A percentile compares a stretch with the other conserved stretches of the same genome.
Conservation (phyloP, 92 coral and sea anemone species). For the Plumapathes pennacea region DNA sequence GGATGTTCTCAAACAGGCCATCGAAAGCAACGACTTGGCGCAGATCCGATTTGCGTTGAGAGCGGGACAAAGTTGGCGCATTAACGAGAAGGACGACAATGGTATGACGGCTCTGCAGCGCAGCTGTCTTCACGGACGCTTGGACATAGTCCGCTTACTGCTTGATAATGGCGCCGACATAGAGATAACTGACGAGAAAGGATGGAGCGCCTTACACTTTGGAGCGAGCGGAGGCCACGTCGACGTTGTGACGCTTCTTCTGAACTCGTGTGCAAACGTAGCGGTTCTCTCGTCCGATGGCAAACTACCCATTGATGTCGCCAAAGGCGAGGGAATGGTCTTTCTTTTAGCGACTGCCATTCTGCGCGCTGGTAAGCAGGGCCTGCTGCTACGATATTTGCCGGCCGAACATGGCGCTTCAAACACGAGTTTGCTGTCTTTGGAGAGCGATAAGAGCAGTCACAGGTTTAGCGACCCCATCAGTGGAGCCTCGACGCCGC, state of each 20-base stretch:
- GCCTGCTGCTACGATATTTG: slow-evolving; percentile 64
- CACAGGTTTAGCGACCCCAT: slow-evolving; percentile 5
- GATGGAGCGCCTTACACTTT: slow-evolving; percentile 84
- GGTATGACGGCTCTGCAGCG: slow-evolving; percentile 75
- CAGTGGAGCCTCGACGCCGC: slow-evolving; percentile 31
- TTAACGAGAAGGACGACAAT: slow-evolving; percentile 79
- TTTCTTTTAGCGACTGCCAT: slow-evolving; percentile 75
- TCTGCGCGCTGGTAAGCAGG: slow-evolving; percentile 76
- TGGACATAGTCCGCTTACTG: slow-evolving; percentile 61
- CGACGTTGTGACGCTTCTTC: slow-evolving; percentile 60
- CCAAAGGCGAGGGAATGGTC: slow-evolving; percentile 86
- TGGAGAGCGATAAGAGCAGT: slow-evolving; percentile 40
- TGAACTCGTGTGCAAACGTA: slow-evolving; percentile 72
- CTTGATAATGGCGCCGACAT: slow-evolving; percentile 81
- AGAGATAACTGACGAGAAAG: slow-evolving; percentile 68
- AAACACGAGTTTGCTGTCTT: slow-evolving; percentile 61
- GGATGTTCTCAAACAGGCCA: slow-evolving; percentile 61
- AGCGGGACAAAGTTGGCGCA: slow-evolving; percentile 34
- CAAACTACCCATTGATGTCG: slow-evolving; percentile 76
- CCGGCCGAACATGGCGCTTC: no score
- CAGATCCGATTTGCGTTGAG: slow-evolving; percentile 67
- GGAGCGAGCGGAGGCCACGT: slow-evolving; percentile 73
- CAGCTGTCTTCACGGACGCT: slow-evolving; percentile 73
- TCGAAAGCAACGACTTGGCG: slow-evolving; percentile 74
- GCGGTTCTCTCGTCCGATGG: slow-evolving; percentile 67